These are phyloP conservation scores for Lobophora halterata DNA, from an alignment of 2,888 invertebrate genomes.

Conservation along the genomic window DNA sequence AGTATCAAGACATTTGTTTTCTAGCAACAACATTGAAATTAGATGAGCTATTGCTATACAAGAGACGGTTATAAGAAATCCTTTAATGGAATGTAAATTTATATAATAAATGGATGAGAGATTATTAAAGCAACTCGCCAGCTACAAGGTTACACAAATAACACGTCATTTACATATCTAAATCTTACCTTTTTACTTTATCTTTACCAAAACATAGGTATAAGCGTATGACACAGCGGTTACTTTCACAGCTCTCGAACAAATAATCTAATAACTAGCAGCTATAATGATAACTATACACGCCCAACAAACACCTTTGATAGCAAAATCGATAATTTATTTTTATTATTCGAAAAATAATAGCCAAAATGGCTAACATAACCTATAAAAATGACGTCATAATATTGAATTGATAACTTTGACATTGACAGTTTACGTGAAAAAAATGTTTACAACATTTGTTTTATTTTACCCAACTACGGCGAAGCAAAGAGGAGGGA, in stretches of 20 bases:
- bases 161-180: conserved; percentile 63
- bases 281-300: conserved; percentile 20
- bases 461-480: too few species aligned
- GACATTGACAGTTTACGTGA: too few species aligned
- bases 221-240: not conserved
- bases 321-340: conserved; percentile 59
- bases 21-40: too few species aligned
- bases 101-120: too few species aligned
- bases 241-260: conserved; percentile 25
- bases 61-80: too few species aligned
- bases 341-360: conserved; percentile 44
- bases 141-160: conserved; percentile 19
- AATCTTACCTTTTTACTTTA: conserved; percentile 53
- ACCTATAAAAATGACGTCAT: conserved; percentile 27
- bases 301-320: conserved; percentile 39
- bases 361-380: conserved; percentile 56
- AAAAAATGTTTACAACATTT: too few species aligned
- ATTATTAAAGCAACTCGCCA: conserved; percentile 7
- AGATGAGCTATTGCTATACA: too few species aligned
- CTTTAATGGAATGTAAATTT: too few species aligned
- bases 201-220: conserved; percentile 43
- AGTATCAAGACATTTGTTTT: too few species aligned
- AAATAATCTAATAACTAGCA: conserved; percentile 19
- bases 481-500: too few species aligned
- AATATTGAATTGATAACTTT: too few species aligned